Evolutionary conservation across 2,888 invertebrate species (phyloP).

Genomic region (Drosophila siamana): DNA sequence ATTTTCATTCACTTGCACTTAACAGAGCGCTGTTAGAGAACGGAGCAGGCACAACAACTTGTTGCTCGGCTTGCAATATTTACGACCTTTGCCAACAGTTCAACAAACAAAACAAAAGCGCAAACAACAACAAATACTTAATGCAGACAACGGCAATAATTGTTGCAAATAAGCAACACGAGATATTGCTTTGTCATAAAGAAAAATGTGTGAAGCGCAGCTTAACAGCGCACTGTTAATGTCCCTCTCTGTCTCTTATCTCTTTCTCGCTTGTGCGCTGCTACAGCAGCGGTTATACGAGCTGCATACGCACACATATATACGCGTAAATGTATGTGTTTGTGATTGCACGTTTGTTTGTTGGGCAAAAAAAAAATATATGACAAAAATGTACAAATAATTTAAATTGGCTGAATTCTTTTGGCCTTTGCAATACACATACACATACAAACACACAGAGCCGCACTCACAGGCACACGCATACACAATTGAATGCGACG

Average conservation of each 20-base stretch:
- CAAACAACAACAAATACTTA: conserved; percentile 9
- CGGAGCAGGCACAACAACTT: conserved; percentile 20
- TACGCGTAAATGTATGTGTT: neutral
- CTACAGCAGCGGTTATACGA: neutral
- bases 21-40: conserved; percentile 50
- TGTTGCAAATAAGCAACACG: neutral
- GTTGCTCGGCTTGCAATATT: conserved; percentile 27
- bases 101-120: conserved; percentile 6
- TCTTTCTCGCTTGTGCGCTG: neutral
- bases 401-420: conserved; percentile 29
- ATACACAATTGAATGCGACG: conserved; percentile 30
- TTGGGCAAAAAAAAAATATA: conserved; percentile 2
- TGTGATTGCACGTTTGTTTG: conserved; percentile 23
- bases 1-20: conserved; percentile 39
- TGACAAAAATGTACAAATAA: conserved; percentile 1
- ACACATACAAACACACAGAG: conserved; percentile 11
- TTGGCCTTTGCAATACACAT: conserved; percentile 16
- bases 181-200: neutral
- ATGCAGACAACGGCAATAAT: neutral
- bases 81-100: conserved; percentile 1
- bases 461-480: conserved; percentile 9
- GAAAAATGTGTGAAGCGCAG: conserved; percentile 9
- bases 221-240: conserved; percentile 24
- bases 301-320: neutral
- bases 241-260: neutral